Percentiles rank a stretch among this genome's conserved stretches.
phyloP scores from a whole-genome alignment of 2,797 vertebrate species.

The Anolis apletophallus region DNA sequence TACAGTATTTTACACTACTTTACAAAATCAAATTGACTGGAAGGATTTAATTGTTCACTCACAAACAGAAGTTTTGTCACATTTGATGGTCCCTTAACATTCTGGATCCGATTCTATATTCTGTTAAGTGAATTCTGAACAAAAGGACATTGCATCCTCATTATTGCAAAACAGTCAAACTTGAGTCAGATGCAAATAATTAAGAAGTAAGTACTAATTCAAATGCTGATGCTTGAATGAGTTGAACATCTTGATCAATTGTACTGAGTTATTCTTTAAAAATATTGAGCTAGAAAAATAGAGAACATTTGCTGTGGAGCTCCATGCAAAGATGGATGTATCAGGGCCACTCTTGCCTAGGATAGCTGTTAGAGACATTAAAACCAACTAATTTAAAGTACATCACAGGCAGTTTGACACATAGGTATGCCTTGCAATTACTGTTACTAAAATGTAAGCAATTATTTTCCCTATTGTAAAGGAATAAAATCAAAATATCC shows the following conservation, averaged over 20 bases:
- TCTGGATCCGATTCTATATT: slow-evolving; percentile 74
- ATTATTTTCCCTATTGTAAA: slow-evolving; percentile 35
- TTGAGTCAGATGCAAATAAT: slow-evolving; percentile 72
- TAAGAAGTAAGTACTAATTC: slow-evolving; percentile 75
- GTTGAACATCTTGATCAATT: slow-evolving; percentile 68
- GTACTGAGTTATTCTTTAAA: slow-evolving; percentile 72
- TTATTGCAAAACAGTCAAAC: slow-evolving; percentile 78
- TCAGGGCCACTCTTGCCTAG: slow-evolving; percentile 69
- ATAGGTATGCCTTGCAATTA: slow-evolving; percentile 55
- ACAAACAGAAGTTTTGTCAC: slow-evolving; percentile 80
- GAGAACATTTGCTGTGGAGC: slow-evolving; percentile 71
- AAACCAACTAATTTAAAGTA: slow-evolving; percentile 61
- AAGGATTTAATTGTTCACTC: slow-evolving; percentile 78
- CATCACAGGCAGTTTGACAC: slow-evolving; percentile 59
- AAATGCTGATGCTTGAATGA: slow-evolving; percentile 70
- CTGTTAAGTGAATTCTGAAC: slow-evolving; percentile 67
- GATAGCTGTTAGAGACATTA: slow-evolving; percentile 69
- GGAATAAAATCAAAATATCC: slow-evolving; percentile 43
- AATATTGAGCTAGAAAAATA: slow-evolving; percentile 78
- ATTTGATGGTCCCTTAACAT: slow-evolving; percentile 83
- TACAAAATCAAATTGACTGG: slow-evolving; percentile 84
- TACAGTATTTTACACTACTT: slow-evolving; percentile 88
- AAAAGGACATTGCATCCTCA: slow-evolving; percentile 73
- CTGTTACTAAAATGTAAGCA: slow-evolving; percentile 50
- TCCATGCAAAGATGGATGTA: slow-evolving; percentile 70